These are phyloP conservation scores for Menidia beryllina DNA, from an alignment of 2,113 vertebrate species.

Conservation along the genomic window DNA sequence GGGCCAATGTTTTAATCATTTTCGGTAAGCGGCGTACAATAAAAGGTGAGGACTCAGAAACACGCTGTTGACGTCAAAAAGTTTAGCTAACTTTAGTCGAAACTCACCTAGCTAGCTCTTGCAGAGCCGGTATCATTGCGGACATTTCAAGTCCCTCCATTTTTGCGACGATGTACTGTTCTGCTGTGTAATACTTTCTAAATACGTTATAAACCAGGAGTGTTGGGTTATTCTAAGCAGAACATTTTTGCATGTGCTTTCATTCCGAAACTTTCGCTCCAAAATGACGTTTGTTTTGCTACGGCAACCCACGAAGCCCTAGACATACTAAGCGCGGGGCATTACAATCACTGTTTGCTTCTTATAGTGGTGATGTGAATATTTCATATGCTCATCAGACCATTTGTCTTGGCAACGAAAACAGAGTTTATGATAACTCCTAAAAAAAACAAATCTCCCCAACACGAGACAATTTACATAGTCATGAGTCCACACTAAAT, in stretches of 20 bases:
- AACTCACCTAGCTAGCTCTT: constrained; percentile 90
- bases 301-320: constrained; percentile 54
- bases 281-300: constrained; percentile 63
- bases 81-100: constrained; percentile 16
- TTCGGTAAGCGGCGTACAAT: background rate
- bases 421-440: too few species aligned
- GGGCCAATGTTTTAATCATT: background rate
- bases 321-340: too few species aligned
- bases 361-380: too few species aligned
- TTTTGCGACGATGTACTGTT: background rate
- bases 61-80: constrained; percentile 14
- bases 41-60: background rate
- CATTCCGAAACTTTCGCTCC: constrained; percentile 74
- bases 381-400: too few species aligned
- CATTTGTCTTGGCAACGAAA: too few species aligned
- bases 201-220: fast-evolving
- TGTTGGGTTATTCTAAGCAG: background rate
- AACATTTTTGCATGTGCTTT: fast-evolving
- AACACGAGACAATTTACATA: too few species aligned
- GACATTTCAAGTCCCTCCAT: constrained; percentile 92
- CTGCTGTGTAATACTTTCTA: background rate
- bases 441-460: too few species aligned
- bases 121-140: constrained; percentile 94
- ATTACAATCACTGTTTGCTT: too few species aligned
- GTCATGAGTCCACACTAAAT: too few species aligned